phyloP scores from a whole-genome alignment of 2,888 invertebrate genomes.

The Penaeus monodon region DNA sequence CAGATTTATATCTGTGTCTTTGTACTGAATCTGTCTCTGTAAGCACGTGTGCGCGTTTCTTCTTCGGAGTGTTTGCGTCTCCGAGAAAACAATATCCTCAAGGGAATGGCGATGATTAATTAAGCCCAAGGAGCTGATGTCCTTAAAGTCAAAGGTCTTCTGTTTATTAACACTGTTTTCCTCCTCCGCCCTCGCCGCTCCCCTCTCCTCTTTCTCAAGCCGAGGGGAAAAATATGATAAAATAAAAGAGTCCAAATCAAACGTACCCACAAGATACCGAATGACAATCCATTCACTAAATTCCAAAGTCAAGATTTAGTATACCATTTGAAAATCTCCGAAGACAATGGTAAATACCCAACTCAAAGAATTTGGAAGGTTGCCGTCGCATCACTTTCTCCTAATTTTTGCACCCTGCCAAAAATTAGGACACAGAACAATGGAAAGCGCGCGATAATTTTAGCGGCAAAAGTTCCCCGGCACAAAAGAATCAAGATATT shows the following conservation, averaged over 20 bases:
- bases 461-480: conserved; percentile 28
- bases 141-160: too few species aligned
- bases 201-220: not conserved
- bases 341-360: conserved; percentile 39
- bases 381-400: conserved; percentile 43
- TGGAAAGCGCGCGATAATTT: conserved; percentile 34
- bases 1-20: not conserved
- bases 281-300: conserved; percentile 36
- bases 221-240: conserved; percentile 4
- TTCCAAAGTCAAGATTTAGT: conserved; percentile 34
- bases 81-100: too few species aligned
- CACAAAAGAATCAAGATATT: conserved; percentile 50
- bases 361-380: conserved; percentile 39
- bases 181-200: not conserved
- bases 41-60: not conserved
- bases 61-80: too few species aligned
- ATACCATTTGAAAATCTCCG: conserved; percentile 46
- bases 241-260: not conserved
- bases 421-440: conserved; percentile 49
- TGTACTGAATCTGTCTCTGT: not conserved
- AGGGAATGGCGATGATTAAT: too few species aligned
- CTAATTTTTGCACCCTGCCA: conserved; percentile 46
- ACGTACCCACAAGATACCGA: not conserved
- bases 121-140: too few species aligned
- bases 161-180: too few species aligned